phyloP scores from a whole-genome alignment of 2,797 vertebrate genomes.

The Eidolon dupreanum region DNA sequence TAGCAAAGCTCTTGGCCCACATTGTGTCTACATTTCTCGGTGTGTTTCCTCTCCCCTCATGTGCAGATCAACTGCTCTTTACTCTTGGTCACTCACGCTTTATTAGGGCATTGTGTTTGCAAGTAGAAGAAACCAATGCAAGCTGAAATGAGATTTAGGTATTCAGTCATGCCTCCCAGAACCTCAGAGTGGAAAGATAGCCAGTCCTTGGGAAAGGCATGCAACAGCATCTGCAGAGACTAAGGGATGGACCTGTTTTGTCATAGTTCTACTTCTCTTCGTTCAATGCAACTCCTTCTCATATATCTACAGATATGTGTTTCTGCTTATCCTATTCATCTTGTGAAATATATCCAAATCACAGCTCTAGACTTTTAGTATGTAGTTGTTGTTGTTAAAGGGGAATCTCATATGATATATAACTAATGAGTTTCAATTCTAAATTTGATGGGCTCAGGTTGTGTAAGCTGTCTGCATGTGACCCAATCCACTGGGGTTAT shows the following conservation, averaged over 20 bases:
- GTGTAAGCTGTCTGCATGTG: fast-evolving
- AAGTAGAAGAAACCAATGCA: neutral
- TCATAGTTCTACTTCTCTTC: neutral
- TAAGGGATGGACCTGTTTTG: too few relatives aligned
- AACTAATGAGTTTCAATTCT: neutral
- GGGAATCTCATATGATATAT: neutral
- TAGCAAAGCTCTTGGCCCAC: neutral
- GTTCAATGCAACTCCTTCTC: neutral
- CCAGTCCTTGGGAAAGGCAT: neutral
- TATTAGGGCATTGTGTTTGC: neutral
- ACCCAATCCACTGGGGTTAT: neutral
- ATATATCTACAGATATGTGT: neutral
- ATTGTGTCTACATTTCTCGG: neutral
- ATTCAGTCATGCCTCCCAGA: neutral
- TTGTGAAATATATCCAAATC: neutral
- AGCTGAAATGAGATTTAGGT: neutral
- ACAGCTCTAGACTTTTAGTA: neutral
- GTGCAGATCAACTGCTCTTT: neutral
- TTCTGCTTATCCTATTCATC: neutral
- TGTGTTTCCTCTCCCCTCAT: neutral
- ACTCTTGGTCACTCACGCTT: fast-evolving
- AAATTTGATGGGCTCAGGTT: neutral
- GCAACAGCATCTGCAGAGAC: neutral
- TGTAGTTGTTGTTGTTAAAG: neutral
- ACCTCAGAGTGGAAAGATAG: neutral